A percentile compares a stretch with the other conserved stretches of the same genome.
Evolutionary conservation across 2,113 vertebrate genomes (phyloP).

Genomic region (Upupa epops): DNA sequence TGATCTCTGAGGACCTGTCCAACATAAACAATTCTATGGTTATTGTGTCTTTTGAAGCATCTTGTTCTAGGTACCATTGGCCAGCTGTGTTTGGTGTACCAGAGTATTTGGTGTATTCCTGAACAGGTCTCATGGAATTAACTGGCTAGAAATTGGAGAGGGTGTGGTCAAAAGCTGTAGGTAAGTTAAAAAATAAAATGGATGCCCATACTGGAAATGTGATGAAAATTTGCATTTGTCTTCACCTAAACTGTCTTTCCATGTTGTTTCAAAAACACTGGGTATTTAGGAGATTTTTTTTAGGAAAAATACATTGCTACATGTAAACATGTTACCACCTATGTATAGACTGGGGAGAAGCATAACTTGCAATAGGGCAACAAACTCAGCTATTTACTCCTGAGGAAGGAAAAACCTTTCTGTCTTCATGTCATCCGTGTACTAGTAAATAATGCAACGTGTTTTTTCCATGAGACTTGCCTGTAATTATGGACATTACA

Average conservation of each 20-base stretch:
- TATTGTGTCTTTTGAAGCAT: not conserved
- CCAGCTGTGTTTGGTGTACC: no score
- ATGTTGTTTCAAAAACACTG: not conserved
- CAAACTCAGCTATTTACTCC: not conserved
- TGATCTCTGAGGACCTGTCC: no score
- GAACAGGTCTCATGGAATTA: not conserved
- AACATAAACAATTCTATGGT: no score
- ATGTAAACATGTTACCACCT: fast-evolving
- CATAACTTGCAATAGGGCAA: not conserved
- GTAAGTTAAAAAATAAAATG: not conserved
- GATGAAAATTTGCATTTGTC: not conserved
- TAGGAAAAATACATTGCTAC: fast-evolving
- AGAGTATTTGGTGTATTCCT: fast-evolving
- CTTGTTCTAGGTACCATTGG: fast-evolving
- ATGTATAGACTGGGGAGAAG: not conserved
- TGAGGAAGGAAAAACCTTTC: not conserved
- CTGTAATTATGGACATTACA: fast-evolving
- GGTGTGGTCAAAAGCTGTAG: not conserved
- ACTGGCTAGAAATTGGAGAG: not conserved
- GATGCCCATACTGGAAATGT: not conserved
- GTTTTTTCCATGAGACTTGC: not conserved
- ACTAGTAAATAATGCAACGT: not conserved
- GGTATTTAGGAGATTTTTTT: not conserved
- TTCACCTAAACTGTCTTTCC: not conserved
- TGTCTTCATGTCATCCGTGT: not conserved